Percentiles rank a stretch among this genome's conserved stretches.
phyloP scores from a whole-genome alignment of 2,797 vertebrate genomes.

The Lagorchestes hirsutus region DNA sequence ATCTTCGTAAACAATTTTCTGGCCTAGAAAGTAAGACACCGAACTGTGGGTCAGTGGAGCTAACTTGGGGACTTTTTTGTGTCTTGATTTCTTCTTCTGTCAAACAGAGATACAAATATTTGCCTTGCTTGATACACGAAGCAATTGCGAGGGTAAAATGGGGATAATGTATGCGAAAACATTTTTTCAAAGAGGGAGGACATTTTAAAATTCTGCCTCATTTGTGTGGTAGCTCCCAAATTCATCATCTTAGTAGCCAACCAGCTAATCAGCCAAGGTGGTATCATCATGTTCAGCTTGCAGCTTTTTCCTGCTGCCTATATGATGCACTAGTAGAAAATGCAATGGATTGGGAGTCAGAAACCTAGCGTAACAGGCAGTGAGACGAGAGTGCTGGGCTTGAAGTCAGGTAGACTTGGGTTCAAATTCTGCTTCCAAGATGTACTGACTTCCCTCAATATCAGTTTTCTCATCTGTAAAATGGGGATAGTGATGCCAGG shows the following conservation, averaged over 20 bases:
- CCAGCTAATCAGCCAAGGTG: not conserved
- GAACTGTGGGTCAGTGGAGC: constrained; percentile 41
- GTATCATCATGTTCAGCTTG: not conserved
- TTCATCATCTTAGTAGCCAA: not conserved
- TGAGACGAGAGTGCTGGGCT: not conserved
- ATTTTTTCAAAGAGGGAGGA: constrained; percentile 1
- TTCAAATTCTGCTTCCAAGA: not conserved
- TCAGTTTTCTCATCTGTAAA: not conserved
- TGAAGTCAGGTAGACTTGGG: not conserved
- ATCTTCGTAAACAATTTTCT: constrained; percentile 59
- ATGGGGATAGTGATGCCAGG: not conserved
- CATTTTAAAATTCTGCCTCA: not conserved
- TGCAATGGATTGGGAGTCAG: not conserved
- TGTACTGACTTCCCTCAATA: not conserved
- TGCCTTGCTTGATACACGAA: not conserved
- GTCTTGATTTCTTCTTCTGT: constrained; percentile 33
- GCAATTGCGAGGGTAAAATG: constrained; percentile 40
- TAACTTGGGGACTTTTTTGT: constrained; percentile 37
- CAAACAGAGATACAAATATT: constrained; percentile 4
- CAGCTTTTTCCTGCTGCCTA: not conserved
- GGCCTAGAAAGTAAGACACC: constrained; percentile 39
- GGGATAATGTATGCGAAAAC: not conserved
- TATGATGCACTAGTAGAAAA: not conserved
- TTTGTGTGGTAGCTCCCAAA: not conserved
- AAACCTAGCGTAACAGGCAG: not conserved